phyloP scores from a whole-genome alignment of 2,113 vertebrate species.

The Carassius gibelio region DNA sequence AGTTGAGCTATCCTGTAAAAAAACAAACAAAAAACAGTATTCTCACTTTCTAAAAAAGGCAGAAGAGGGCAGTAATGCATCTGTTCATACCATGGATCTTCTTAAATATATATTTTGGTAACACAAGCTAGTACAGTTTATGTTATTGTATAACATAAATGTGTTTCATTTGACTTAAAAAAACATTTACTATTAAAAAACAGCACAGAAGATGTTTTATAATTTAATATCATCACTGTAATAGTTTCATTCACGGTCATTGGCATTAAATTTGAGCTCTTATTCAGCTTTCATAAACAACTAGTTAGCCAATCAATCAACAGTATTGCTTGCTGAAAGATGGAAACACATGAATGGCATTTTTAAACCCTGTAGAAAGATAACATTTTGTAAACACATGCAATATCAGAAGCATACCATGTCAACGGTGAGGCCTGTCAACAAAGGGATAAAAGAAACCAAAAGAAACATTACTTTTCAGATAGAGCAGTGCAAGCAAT shows the following conservation, averaged over 20 bases:
- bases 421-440: background rate
- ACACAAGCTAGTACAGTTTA: background rate
- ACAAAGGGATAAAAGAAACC: background rate
- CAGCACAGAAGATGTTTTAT: background rate
- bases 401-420: background rate
- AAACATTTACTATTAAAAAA: background rate
- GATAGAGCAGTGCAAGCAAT: background rate
- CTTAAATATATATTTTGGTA: background rate
- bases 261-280: background rate
- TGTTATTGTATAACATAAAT: background rate
- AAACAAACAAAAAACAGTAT: background rate
- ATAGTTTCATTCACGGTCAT: too few species aligned
- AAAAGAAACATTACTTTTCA: background rate
- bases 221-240: background rate
- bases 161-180: background rate
- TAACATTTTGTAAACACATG: background rate
- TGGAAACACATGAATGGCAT: background rate
- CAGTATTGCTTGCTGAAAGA: background rate
- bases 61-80: constrained; percentile 49
- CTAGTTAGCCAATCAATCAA: background rate
- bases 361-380: background rate
- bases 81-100: background rate
- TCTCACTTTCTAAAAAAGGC: background rate
- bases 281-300: background rate
- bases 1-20: background rate